These are phyloP conservation scores for Bettongia penicillata DNA, from an alignment of 2,113 vertebrate species.

Conservation along the genomic window DNA sequence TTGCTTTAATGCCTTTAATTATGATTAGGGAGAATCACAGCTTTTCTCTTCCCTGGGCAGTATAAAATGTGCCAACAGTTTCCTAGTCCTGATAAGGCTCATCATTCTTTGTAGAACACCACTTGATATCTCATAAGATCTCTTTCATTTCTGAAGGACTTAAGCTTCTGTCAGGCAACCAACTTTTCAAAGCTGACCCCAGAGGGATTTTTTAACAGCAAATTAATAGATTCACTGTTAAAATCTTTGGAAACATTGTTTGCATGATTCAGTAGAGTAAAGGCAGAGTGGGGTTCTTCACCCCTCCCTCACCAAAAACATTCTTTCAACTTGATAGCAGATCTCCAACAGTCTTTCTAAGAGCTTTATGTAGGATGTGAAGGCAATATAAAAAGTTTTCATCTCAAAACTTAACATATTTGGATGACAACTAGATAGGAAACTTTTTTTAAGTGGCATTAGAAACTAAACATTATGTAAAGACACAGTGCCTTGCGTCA, in stretches of 20 bases:
- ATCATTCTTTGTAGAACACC: conserved; percentile 5
- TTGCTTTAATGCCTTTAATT: conserved; percentile 45
- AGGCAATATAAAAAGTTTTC: conserved; percentile 60
- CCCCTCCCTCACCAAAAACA: neutral
- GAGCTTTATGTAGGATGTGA: conserved; percentile 61
- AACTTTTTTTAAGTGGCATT: conserved; percentile 65
- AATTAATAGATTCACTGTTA: conserved; percentile 44
- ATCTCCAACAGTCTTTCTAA: conserved; percentile 57
- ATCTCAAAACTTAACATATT: conserved; percentile 65
- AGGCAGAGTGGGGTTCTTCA: neutral
- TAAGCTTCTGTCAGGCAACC: conserved; percentile 20
- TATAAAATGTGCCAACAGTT: neutral
- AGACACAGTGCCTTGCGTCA: conserved; percentile 59
- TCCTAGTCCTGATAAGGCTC: neutral
- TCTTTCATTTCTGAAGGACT: conserved; percentile 46
- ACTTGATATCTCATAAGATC: neutral
- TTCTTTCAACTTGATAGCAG: conserved; percentile 51
- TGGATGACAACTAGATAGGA: conserved; percentile 66
- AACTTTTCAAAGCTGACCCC: conserved; percentile 17
- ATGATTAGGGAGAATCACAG: neutral
- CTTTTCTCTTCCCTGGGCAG: conserved; percentile 26
- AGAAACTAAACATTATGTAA: conserved; percentile 71
- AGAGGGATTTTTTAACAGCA: conserved; percentile 13
- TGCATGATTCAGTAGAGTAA: neutral
- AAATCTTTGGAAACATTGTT: conserved; percentile 23